Conservation (phyloP, 2,113 vertebrate species). For the Chamaea fasciata region DNA sequence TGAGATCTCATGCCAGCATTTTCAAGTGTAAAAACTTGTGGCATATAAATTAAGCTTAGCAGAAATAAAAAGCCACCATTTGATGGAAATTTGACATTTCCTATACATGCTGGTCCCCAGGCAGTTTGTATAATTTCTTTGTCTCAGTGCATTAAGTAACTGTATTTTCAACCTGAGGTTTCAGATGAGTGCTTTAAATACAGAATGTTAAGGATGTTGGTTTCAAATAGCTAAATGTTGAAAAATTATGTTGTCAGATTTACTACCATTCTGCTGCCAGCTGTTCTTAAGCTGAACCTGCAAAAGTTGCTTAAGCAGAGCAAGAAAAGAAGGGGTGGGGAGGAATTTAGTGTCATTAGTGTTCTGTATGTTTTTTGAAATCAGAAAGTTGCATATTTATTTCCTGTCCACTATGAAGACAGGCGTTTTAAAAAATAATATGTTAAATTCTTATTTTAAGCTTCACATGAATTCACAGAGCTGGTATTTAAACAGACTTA, state of each 20-base stretch:
- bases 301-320: neutral
- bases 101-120: neutral
- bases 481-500: neutral
- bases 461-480: neutral
- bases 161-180: neutral
- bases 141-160: neutral
- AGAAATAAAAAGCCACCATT: neutral
- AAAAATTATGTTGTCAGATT: neutral
- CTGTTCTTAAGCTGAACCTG: neutral
- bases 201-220: neutral
- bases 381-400: neutral
- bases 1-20: constrained; percentile 49
- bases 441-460: neutral
- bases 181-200: neutral
- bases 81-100: neutral
- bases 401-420: neutral
- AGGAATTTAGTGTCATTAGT: neutral
- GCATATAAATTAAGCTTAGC: constrained; percentile 40
- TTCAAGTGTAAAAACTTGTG: constrained; percentile 21
- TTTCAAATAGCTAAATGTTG: neutral
- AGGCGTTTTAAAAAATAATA: neutral
- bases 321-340: neutral
- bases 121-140: neutral
- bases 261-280: neutral
- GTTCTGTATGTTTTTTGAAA: neutral